Evolutionary conservation across 2,888 invertebrate species (phyloP).

Genomic region (Acronicta psi): DNA sequence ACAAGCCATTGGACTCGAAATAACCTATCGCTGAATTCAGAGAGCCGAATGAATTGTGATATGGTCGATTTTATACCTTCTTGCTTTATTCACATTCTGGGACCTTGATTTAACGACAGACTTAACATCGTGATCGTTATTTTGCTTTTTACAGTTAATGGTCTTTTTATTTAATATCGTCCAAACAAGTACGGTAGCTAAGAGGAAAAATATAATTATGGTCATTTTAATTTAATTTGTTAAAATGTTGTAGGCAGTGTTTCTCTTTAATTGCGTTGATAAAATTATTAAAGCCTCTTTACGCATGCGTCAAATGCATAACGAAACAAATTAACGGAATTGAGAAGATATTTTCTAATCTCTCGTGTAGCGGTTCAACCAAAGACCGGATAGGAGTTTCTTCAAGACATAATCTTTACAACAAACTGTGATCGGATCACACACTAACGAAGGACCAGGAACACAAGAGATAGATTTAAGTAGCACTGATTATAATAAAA

Average conservation of each 20-base stretch:
- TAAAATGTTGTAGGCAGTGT: neutral
- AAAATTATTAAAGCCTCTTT: neutral
- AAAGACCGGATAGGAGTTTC: constrained; percentile 86
- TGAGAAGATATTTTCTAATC: constrained; percentile 33
- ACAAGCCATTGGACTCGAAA: constrained; percentile 45
- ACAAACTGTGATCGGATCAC: constrained; percentile 86
- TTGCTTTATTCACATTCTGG: constrained; percentile 22
- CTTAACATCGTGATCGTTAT: constrained; percentile 4
- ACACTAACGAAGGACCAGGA: constrained; percentile 82
- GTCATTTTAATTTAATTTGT: no score
- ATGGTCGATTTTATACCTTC: constrained; percentile 30
- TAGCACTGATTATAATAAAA: constrained; percentile 76
- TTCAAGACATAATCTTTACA: constrained; percentile 87
- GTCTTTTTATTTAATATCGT: neutral
- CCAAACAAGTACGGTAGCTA: neutral
- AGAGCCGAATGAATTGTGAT: constrained; percentile 28
- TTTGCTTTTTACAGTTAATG: constrained; percentile 2
- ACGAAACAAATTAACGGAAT: neutral
- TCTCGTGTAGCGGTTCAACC: constrained; percentile 68
- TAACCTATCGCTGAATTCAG: constrained; percentile 38
- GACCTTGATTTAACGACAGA: constrained; percentile 21
- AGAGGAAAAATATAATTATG: neutral
- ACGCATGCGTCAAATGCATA: neutral
- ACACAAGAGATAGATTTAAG: constrained; percentile 80
- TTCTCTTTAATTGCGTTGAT: neutral